A percentile compares a stretch with the other conserved stretches of the same genome.
Evolutionary conservation across 2,113 vertebrate species (phyloP).

Genomic region (Glaucidium brasilianum): DNA sequence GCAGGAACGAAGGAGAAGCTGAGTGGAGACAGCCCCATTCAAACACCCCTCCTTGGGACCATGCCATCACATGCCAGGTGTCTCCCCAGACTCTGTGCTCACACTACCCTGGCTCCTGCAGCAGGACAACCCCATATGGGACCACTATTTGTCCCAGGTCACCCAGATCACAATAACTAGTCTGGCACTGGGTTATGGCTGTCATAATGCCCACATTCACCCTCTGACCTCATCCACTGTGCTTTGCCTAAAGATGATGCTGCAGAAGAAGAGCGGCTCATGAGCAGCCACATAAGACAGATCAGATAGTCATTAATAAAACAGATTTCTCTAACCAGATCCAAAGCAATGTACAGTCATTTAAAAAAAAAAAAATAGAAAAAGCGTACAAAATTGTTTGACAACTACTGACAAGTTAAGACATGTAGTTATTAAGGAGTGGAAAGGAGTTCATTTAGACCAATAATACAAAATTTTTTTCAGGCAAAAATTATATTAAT

Average conservation of each 20-base stretch:
- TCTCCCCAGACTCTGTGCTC: neutral
- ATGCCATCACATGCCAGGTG: accelerated
- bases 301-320: neutral
- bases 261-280: neutral
- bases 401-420: neutral
- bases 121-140: accelerated
- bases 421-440: neutral
- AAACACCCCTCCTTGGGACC: neutral
- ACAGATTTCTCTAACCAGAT: neutral
- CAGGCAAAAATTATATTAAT: neutral
- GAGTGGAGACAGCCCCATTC: accelerated
- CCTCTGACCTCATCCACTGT: neutral
- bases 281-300: neutral
- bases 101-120: accelerated
- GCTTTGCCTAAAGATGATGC: neutral
- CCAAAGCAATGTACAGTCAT: neutral
- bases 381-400: neutral
- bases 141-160: accelerated
- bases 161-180: accelerated
- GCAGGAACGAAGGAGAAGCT: neutral
- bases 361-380: neutral
- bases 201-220: accelerated
- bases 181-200: neutral
- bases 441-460: neutral
- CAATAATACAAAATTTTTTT: neutral